A percentile compares a stretch with the other conserved stretches of the same genome.
phyloP scores from a whole-genome alignment of 2,888 invertebrate genomes.

The Pimpla rufipes region DNA sequence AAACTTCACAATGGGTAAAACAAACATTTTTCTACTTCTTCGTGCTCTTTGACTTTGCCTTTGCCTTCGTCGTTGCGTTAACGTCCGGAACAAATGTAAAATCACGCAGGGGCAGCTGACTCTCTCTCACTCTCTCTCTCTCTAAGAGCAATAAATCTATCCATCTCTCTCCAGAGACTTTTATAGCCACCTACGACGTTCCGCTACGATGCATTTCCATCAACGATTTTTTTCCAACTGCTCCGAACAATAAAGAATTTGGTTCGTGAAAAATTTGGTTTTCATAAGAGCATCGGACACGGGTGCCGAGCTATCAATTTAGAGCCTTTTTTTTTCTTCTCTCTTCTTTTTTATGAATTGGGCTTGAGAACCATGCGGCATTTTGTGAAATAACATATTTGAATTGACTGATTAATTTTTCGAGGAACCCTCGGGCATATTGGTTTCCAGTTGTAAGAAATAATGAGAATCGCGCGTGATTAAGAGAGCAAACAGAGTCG shows the following conservation, averaged over 20 bases:
- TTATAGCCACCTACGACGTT: no score
- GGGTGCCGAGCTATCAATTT: no score
- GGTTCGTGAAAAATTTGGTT: not conserved
- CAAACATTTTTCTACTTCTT: not conserved
- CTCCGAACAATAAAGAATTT: no score
- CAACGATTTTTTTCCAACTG: no score
- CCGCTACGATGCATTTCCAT: no score
- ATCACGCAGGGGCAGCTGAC: not conserved
- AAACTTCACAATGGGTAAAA: not conserved
- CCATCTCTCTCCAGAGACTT: no score
- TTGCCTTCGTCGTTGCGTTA: not conserved
- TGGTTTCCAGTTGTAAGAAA: not conserved
- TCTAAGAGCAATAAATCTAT: no score
- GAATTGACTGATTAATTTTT: not conserved
- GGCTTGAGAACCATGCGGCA: no score
- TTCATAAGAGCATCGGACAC: no score
- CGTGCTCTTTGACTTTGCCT: not conserved
- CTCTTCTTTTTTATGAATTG: not conserved
- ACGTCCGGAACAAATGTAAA: conserved; percentile 1
- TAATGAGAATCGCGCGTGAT: conserved; percentile 5
- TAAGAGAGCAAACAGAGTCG: conserved; percentile 13
- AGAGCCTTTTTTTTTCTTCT: no score
- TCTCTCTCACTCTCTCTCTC: not conserved
- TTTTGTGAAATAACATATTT: not conserved
- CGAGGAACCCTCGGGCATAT: not conserved